A percentile compares a stretch with the other conserved stretches of the same genome.
Evolutionary conservation across 2,888 invertebrate genomes (phyloP).

Genomic region (Pammene aurita): DNA sequence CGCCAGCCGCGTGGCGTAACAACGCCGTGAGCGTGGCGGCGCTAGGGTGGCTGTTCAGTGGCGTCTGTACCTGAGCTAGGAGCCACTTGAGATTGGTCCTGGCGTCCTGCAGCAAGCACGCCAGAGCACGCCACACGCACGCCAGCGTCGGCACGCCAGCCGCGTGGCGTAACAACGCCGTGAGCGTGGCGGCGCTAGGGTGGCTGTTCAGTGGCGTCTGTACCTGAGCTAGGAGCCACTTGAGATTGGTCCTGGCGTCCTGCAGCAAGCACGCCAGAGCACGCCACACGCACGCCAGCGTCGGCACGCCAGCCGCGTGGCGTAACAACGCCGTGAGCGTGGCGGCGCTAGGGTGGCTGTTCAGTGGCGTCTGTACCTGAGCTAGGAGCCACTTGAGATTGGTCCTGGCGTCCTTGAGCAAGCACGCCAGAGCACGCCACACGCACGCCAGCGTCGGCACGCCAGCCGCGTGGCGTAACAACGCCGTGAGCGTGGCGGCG

Average conservation of each 20-base stretch:
- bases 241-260: conserved; percentile 46
- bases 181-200: conserved; percentile 51
- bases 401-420: conserved; percentile 33
- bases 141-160: conserved; percentile 36
- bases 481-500: conserved; percentile 54
- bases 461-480: conserved; percentile 52
- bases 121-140: conserved; percentile 46
- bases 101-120: conserved; percentile 38
- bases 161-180: conserved; percentile 53
- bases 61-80: conserved; percentile 55
- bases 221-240: conserved; percentile 65
- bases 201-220: background rate
- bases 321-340: conserved; percentile 55
- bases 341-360: conserved; percentile 57
- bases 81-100: conserved; percentile 54
- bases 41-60: conserved; percentile 45
- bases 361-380: conserved; percentile 53
- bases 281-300: conserved; percentile 46
- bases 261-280: conserved; percentile 44
- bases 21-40: conserved; percentile 49
- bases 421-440: conserved; percentile 46
- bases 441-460: conserved; percentile 37
- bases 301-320: conserved; percentile 46
- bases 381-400: conserved; percentile 60
- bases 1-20: conserved; percentile 50